Evolutionary conservation across 2,888 invertebrate species (phyloP), one percentile per base, ranked within the genome.

Genomic region (Stictocephala bisonia): DNA sequence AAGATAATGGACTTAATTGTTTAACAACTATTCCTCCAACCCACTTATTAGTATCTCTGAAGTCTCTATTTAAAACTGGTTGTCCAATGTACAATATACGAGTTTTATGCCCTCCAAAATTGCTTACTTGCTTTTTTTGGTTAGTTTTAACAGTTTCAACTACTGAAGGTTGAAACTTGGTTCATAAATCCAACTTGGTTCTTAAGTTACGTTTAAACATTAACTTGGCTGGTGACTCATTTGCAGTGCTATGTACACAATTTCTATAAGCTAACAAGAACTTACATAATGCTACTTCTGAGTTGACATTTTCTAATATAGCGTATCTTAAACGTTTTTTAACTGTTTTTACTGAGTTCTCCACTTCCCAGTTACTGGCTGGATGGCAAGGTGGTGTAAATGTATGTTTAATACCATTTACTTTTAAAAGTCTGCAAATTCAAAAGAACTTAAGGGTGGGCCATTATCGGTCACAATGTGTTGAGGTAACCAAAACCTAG

Each of bases 191-290:
- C 13, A 70, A 27, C 24, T 41, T 24, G 22, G 56, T 56, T 26
- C 40, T 35, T 2, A 56, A 53, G 13, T 18, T 0, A 20, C 44
- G 41, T 4, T 24, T 40, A 20, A 71, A 71, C 71, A 71, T 71
- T 29, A 71, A 22, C 41, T 70, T 71, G 11, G 71, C 71, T 44
- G 71, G 71, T 2, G 44, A 15, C 27, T 71, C 58, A 18, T 48
- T 20, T 1, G 53, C 58, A n/a, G 41, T 70, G 4, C 3, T 18
- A 29, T 71, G 71, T 60, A 71, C 6, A 13, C 58, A n/a, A 58
- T 44, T 71, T 7, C 71, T 0, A 20, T 60, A 71, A 29, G 48
- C 41, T 18, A 71, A 29, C 9, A 70, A 26, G 24, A 71, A 44
- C 22, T 29, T 15, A 71, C 20, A 6, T 60, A 71, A 44, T 4